phyloP scores from a whole-genome alignment of 2,888 invertebrate species.

The Caradrina kadenii region DNA sequence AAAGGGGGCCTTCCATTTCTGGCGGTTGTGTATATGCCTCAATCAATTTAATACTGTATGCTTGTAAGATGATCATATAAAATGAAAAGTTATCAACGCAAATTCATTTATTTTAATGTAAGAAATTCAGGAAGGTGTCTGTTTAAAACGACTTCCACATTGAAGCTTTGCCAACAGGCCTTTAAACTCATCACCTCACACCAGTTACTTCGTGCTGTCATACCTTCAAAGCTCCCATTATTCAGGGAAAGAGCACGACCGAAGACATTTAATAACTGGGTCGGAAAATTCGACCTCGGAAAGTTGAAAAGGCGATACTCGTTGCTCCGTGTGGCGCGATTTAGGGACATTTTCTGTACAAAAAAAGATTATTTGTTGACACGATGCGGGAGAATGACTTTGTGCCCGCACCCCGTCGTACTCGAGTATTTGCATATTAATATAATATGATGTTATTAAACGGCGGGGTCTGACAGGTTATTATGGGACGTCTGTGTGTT shows the following conservation, averaged over 20 bases:
- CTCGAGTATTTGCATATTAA: constrained; percentile 53
- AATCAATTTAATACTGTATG: no score
- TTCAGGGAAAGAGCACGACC: constrained; percentile 33
- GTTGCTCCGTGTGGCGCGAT: constrained; percentile 12
- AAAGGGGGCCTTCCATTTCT: no score
- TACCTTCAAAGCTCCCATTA: constrained; percentile 31
- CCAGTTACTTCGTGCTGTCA: constrained; percentile 23
- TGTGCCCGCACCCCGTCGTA: constrained; percentile 16
- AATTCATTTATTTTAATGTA: no score
- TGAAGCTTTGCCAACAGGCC: neutral
- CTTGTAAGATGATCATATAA: no score
- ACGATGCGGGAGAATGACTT: constrained; percentile 24
- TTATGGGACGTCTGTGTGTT: constrained; percentile 10
- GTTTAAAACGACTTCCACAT: constrained; percentile 9
- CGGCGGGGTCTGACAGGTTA: constrained; percentile 38
- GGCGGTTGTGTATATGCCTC: no score
- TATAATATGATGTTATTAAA: constrained; percentile 45
- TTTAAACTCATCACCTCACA: constrained; percentile 19
- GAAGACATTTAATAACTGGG: constrained; percentile 56
- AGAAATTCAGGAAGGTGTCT: neutral
- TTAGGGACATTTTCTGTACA: constrained; percentile 41
- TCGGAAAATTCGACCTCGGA: constrained; percentile 52
- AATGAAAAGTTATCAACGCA: no score
- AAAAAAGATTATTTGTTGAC: constrained; percentile 58
- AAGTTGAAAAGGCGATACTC: constrained; percentile 42